Evolutionary conservation across 2,888 invertebrate species (phyloP).

Genomic region (Stenolophus ochropezus): DNA sequence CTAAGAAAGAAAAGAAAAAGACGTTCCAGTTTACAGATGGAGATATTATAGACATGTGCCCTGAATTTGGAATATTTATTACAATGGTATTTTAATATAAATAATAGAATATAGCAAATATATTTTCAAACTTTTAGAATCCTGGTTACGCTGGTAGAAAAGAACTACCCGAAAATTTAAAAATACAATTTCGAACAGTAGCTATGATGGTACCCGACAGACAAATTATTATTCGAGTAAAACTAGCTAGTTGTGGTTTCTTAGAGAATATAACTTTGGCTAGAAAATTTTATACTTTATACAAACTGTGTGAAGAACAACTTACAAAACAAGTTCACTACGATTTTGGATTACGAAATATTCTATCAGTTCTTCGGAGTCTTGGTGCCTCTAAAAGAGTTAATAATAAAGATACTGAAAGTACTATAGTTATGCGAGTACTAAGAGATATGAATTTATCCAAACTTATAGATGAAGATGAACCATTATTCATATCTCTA

Average conservation of each 20-base stretch:
- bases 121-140: conserved; percentile 87
- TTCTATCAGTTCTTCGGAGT: conserved; percentile 93
- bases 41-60: conserved; percentile 92
- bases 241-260: conserved; percentile 96
- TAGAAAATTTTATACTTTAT: conserved; percentile 96
- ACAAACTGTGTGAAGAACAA: conserved; percentile 97
- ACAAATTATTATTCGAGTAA: conserved; percentile 97
- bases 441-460: conserved; percentile 98
- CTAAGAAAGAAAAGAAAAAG: conserved; percentile 95
- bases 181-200: conserved; percentile 97
- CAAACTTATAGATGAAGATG: conserved; percentile 97
- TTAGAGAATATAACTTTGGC: conserved; percentile 95
- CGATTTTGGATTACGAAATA: conserved; percentile 96
- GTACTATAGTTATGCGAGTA: conserved; percentile 97
- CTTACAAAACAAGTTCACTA: conserved; percentile 98
- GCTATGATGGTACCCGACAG: conserved; percentile 99
- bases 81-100: conserved; percentile 84
- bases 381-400: conserved; percentile 93
- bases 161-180: conserved; percentile 96
- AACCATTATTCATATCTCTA: conserved; percentile 96
- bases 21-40: conserved; percentile 96
- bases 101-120: not conserved
- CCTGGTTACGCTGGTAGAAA: conserved; percentile 98
- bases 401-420: conserved; percentile 94
- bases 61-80: conserved; percentile 97